Base-by-base conservation (phyloP, 2,113 vertebrate species). In the Neotragus pygmaeus region DNA sequence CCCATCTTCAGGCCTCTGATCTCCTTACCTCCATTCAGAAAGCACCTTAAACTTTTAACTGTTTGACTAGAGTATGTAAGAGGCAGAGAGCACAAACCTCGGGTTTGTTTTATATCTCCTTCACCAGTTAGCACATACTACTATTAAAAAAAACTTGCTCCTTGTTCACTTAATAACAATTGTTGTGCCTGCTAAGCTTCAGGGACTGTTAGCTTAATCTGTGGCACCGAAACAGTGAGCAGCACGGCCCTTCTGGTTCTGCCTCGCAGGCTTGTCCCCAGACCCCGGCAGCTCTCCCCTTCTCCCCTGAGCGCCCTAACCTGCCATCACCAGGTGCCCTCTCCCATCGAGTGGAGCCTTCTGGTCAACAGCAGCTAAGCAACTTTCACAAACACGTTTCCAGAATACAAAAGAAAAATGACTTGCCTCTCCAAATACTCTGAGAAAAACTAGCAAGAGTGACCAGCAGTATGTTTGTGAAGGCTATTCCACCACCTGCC, bases 381-480 rank as follows among this genome's bases (percentile, higher is more conserved):
- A 25, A 78, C 47, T 57, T 66, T 77, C 57, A 66, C 62, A 95
- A 87, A 88, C 39, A 39, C 55, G 47, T 93, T 70, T 80, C 90
- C 81, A 27, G n/a, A 80, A 86, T 45, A 95, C n/a, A 66, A 36
- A 53, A 53, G 15, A 39, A 92, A 51, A 57, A 13, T 51, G 8
- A 80, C 28, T 39, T 47, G 62, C 36, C 28, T 80, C n/a, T 36
- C 33, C 7, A 81, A 70, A 93, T 47, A 90, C 8, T 96, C 85
- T 36, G 45, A 95, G 70, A 95, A 97, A 94, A 95, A 90, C 84
- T 16, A 84, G 47, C 17, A 90, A 93, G 17, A 80, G 5, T 90
- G 49, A 90, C 6, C 14, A 81, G 45, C 8, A 73, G 36, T 51
- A 80, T 13, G 4, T 70, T 30, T 60, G 86, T 28, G n/a, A 66